Evolutionary conservation across 1,140 invertebrate species (phyloP).

Genomic region (Aricia agestis): DNA sequence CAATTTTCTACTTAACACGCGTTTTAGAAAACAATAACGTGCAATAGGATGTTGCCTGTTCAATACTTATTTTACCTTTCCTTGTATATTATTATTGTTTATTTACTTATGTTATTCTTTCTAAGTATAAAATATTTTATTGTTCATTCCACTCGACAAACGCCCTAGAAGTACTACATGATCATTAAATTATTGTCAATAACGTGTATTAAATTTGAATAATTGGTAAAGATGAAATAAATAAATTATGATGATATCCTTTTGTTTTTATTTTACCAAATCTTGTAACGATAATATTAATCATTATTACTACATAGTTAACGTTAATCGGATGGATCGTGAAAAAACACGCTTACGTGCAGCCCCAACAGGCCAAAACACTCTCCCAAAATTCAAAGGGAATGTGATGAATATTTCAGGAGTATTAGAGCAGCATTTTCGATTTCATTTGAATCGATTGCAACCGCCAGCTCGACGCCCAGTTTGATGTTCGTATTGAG

Average conservation of each 20-base stretch:
- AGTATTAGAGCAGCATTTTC: constrained; percentile 9
- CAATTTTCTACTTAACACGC: constrained; percentile 21
- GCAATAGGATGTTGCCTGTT: constrained; percentile 69
- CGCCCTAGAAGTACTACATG: constrained; percentile 66
- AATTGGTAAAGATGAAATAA: constrained; percentile 73
- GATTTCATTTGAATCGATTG: constrained; percentile 35
- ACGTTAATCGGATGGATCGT: too few species aligned
- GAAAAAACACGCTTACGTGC: too few species aligned
- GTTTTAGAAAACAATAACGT: constrained; percentile 40
- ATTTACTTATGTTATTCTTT: constrained; percentile 72
- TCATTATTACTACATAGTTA: too few species aligned
- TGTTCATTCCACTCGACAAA: constrained; percentile 74
- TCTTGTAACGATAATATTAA: too few species aligned
- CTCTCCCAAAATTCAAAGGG: neutral
- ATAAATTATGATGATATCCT: constrained; percentile 68
- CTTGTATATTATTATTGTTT: constrained; percentile 64
- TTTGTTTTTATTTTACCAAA: constrained; percentile 37
- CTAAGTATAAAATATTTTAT: constrained; percentile 71
- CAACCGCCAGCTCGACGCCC: constrained; percentile 65
- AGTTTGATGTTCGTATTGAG: constrained; percentile 59
- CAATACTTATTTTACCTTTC: constrained; percentile 42
- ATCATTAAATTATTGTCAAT: constrained; percentile 75
- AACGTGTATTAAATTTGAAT: constrained; percentile 73
- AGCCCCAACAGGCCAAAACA: neutral
- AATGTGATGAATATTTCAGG: constrained; percentile 7